Percentiles rank a stretch among this genome's conserved stretches.
Evolutionary conservation across 2,888 invertebrate species (phyloP).

Genomic region (Synergus japonicus): DNA sequence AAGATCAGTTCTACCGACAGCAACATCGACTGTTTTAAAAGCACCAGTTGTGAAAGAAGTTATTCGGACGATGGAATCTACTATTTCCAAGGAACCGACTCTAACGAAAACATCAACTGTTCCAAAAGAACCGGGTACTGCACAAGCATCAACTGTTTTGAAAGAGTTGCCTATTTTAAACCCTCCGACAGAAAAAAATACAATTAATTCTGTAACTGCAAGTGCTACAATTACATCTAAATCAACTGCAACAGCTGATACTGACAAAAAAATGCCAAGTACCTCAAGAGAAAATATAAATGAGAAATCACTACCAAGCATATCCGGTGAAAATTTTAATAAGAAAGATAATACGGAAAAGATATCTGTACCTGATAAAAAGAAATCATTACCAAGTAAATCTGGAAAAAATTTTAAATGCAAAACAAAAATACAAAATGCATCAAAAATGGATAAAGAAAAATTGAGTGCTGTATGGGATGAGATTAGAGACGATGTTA

Average conservation of each 20-base stretch:
- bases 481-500: slow-evolving; percentile 61
- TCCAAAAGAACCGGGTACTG: neutral
- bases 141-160: neutral
- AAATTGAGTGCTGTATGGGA: slow-evolving; percentile 52
- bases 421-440: slow-evolving; percentile 19
- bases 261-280: neutral
- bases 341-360: slow-evolving; percentile 10
- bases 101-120: neutral
- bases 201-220: neutral
- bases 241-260: neutral
- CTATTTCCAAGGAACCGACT: neutral
- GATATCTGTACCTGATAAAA: neutral
- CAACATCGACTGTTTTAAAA: slow-evolving; percentile 14
- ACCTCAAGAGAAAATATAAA: neutral
- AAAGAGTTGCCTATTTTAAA: neutral
- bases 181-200: neutral
- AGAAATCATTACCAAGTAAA: too few relatives aligned
- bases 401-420: slow-evolving; percentile 4
- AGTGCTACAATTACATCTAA: neutral
- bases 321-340: neutral
- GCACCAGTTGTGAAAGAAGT: neutral
- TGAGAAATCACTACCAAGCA: neutral
- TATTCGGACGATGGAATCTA: neutral
- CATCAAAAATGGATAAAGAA: neutral
- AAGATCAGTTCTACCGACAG: neutral